Conservation (phyloP, 2,797 vertebrate species). For the Falco rusticolus region DNA sequence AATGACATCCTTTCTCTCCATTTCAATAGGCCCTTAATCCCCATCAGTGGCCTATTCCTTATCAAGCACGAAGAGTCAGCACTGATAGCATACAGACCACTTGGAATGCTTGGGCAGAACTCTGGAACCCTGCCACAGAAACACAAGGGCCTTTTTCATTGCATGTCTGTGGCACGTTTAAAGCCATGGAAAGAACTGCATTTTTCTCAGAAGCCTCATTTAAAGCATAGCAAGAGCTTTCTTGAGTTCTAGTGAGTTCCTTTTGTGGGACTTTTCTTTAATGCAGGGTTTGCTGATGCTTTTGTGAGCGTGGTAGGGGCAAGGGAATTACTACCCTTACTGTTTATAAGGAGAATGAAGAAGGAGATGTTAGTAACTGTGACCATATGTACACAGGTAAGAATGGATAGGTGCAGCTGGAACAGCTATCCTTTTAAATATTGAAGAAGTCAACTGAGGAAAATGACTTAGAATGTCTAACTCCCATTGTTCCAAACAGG, state of each 20-base stretch:
- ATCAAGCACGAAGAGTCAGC: not conserved
- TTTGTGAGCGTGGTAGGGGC: not conserved
- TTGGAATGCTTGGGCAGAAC: not conserved
- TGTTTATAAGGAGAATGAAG: not conserved
- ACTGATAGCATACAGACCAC: not conserved
- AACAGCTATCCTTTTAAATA: slow-evolving; percentile 12
- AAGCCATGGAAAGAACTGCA: accelerated
- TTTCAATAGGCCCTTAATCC: not conserved
- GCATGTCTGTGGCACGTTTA: not conserved
- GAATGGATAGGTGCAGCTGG: not conserved
- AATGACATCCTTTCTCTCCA: not conserved
- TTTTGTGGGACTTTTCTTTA: not conserved
- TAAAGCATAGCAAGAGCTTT: not conserved
- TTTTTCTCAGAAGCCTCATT: not conserved
- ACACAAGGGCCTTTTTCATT: not conserved
- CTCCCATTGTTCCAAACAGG: not conserved
- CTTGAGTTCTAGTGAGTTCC: not conserved
- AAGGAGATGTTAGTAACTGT: not conserved
- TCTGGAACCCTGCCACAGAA: not conserved
- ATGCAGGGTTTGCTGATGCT: not conserved
- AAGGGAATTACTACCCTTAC: not conserved
- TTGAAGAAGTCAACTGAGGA: not conserved
- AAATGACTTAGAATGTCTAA: not conserved
- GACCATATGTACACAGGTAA: not conserved
- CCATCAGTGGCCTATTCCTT: not conserved